Conservation (phyloP, 2,888 invertebrate genomes). For the Tuberolachnus salignus region DNA sequence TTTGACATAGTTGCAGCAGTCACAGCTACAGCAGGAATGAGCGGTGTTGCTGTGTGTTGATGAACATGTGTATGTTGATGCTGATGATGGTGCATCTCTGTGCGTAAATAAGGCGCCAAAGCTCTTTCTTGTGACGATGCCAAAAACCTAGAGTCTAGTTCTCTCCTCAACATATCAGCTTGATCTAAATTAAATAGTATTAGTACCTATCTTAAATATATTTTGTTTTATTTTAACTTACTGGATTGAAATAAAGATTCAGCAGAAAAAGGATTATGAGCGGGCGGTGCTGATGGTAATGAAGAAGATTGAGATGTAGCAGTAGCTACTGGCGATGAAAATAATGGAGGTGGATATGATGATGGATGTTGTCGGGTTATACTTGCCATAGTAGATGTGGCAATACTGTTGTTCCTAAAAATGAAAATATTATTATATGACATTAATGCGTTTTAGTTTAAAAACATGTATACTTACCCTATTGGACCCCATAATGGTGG, state of each 20-base stretch:
- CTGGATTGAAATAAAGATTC: conserved; percentile 86
- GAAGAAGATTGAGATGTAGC: conserved; percentile 44
- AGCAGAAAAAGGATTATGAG: conserved; percentile 85
- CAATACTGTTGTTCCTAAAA: conserved; percentile 59
- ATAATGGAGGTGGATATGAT: conserved; percentile 71
- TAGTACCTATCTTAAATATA: not conserved
- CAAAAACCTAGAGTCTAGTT: conserved; percentile 87
- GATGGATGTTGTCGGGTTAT: conserved; percentile 60
- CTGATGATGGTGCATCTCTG: conserved; percentile 91
- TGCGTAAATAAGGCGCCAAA: conserved; percentile 72
- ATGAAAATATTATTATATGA: not conserved
- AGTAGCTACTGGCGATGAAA: conserved; percentile 71
- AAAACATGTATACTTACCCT: conserved; percentile 58
- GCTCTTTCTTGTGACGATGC: conserved; percentile 77
- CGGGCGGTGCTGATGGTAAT: conserved; percentile 62
- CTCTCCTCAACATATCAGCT: conserved; percentile 84
- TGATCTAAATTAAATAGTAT: conserved; percentile 66
- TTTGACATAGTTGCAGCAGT: conserved; percentile 27
- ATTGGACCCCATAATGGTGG: conserved; percentile 62
- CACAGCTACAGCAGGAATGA: conserved; percentile 65
- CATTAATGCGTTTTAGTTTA: not conserved
- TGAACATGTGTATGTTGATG: conserved; percentile 80
- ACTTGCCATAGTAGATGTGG: conserved; percentile 61
- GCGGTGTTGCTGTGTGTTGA: conserved; percentile 76
- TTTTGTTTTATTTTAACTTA: conserved; percentile 64